Base-by-base conservation (phyloP, 1,140 invertebrate genomes). In the Pseudomyrmex pallidus region DNA sequence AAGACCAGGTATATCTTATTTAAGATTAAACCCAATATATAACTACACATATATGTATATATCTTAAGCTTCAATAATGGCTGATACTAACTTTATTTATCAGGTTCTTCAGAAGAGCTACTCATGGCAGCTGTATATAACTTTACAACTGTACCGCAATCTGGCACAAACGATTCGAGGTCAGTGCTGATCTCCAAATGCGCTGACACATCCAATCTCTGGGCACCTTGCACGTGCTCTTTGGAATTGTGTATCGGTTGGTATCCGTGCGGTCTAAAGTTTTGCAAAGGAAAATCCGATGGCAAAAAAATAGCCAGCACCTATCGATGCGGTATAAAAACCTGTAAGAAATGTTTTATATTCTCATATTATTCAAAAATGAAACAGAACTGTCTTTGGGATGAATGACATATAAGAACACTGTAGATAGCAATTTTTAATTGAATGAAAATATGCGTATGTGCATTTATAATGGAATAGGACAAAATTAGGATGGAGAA, bases 321-420 rank as follows among this genome's bases (percentile, higher is more conserved):
- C 84, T 98, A 98, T 94, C 95, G 98, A 15, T 99, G 98, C 94
- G 98, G 98, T 70, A 99, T 99, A 91, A 98, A 98, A 94, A 99
- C 98, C 5, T 99, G 98, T 93, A 96, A 96, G 90, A 97, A 98
- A 92, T 98, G 98, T 94, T 96, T 97, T 91, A 96, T 97, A 85
- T 99, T 98, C 94, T 96, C 96, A 73, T 98, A 97, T 94, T 97
- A 96, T 91, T 97, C 97, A 61, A 95, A 96, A 74, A 96, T 97
- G 91, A 98, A 98, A 92, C 96, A 97, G 88, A 95, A 96, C 87
- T 99, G 98, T 94, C 94, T 98, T 82, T 98, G 97, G 97, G 97
- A 98, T 94, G 96, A 97, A 96, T 97, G 96, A 97, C 95, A 92
- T 80, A 90, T 90, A 85, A 88, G 87, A 62, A 87, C 86, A 17